phyloP scores from a whole-genome alignment of 2,113 vertebrate genomes.

The Podiceps cristatus region DNA sequence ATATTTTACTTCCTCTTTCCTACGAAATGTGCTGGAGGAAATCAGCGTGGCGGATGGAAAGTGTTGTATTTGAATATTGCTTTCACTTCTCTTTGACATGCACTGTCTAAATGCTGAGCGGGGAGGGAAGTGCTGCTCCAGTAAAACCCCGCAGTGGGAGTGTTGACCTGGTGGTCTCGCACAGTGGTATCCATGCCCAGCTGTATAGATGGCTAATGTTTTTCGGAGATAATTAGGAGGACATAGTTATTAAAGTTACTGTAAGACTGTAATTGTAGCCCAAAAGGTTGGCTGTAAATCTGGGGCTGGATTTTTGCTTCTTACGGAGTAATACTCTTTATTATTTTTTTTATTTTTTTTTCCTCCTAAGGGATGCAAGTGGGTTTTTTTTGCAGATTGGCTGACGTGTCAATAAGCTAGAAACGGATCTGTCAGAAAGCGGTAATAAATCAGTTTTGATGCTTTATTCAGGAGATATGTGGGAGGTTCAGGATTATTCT shows the following conservation, averaged over 20 bases:
- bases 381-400: neutral
- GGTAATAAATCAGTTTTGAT: neutral
- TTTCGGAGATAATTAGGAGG: neutral
- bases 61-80: neutral
- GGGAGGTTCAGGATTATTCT: neutral
- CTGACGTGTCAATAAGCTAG: neutral
- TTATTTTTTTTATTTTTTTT: neutral
- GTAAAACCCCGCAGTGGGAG: neutral
- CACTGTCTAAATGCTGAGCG: fast-evolving
- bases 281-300: neutral
- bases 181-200: neutral
- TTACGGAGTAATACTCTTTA: neutral
- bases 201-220: neutral
- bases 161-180: neutral
- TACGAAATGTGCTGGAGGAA: neutral
- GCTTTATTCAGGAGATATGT: neutral
- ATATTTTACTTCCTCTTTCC: conserved; percentile 22
- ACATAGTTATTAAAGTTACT: neutral
- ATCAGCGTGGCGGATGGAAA: neutral
- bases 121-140: neutral
- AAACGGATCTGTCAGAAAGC: neutral
- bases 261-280: neutral
- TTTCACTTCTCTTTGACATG: conserved; percentile 7
- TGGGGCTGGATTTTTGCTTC: neutral
- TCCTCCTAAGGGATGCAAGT: too few species aligned